phyloP scores from a whole-genome alignment of 2,888 invertebrate genomes.

The Gibbula magus region DNA sequence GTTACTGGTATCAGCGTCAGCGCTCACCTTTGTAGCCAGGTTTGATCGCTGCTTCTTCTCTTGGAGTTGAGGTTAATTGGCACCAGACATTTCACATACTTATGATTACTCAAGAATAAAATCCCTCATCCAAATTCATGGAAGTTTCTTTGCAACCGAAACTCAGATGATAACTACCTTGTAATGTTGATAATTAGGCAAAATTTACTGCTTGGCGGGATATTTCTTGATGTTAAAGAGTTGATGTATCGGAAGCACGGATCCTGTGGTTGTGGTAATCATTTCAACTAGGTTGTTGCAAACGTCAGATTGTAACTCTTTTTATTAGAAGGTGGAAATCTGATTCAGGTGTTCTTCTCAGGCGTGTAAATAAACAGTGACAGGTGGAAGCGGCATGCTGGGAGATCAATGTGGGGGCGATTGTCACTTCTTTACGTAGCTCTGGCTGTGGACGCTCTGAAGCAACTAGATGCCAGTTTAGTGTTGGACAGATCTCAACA shows the following conservation, averaged over 20 bases:
- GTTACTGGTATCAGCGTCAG: background rate
- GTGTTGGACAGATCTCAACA: too few relatives aligned
- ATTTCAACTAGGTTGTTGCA: background rate
- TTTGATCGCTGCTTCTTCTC: background rate
- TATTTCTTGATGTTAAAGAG: background rate
- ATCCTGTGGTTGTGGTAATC: background rate
- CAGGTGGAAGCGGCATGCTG: background rate
- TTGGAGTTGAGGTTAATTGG: background rate
- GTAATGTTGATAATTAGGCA: background rate
- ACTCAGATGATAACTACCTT: background rate
- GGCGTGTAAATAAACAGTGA: background rate
- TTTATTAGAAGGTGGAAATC: background rate
- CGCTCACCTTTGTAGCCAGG: background rate
- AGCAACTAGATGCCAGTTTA: too few relatives aligned
- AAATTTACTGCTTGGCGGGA: constrained; percentile 2
- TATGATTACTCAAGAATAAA: background rate
- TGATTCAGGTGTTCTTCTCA: background rate
- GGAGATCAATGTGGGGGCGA: background rate
- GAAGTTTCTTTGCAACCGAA: background rate
- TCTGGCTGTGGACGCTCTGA: too few relatives aligned
- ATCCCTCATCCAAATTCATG: constrained; percentile 7
- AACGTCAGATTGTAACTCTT: background rate
- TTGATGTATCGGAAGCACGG: background rate
- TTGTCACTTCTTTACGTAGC: too few relatives aligned
- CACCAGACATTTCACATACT: background rate